phyloP scores from a whole-genome alignment of 2,113 vertebrate genomes.

The Aviceda subcristata region DNA sequence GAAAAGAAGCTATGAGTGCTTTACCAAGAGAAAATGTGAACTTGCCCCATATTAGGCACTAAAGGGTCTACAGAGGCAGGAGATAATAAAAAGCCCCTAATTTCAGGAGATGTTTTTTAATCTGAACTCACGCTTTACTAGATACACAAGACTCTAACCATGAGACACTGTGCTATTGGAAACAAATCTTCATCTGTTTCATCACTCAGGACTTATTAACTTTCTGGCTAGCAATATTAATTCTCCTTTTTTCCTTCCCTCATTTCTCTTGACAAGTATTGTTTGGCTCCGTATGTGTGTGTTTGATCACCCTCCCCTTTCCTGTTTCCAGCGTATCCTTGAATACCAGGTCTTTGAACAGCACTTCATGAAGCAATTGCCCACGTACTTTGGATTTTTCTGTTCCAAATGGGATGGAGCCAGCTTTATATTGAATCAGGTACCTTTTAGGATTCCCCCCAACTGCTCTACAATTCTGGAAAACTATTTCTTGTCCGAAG shows the following conservation, averaged over 20 bases:
- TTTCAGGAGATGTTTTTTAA: neutral
- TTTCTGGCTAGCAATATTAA: neutral
- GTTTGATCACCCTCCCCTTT: neutral
- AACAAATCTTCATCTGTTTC: neutral
- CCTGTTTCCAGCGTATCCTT: neutral
- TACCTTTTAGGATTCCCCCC: constrained; percentile 6
- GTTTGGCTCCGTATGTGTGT: neutral
- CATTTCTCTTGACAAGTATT: neutral
- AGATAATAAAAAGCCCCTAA: neutral
- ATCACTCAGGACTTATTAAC: neutral
- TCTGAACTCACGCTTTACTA: rapidly evolving
- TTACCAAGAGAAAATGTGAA: neutral
- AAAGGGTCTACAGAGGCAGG: no score
- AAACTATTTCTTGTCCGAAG: neutral
- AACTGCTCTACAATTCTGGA: neutral
- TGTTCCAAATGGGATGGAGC: neutral
- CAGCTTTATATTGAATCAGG: neutral
- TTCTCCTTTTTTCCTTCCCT: neutral
- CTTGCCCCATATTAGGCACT: neutral
- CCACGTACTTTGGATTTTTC: neutral
- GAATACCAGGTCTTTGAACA: neutral
- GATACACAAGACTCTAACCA: neutral
- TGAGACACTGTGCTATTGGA: neutral
- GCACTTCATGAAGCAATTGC: neutral
- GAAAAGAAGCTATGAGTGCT: neutral